Evolutionary conservation across 2,797 vertebrate species (phyloP), one percentile per base, ranked within the genome.

Genomic region (Furcifer pardalis): DNA sequence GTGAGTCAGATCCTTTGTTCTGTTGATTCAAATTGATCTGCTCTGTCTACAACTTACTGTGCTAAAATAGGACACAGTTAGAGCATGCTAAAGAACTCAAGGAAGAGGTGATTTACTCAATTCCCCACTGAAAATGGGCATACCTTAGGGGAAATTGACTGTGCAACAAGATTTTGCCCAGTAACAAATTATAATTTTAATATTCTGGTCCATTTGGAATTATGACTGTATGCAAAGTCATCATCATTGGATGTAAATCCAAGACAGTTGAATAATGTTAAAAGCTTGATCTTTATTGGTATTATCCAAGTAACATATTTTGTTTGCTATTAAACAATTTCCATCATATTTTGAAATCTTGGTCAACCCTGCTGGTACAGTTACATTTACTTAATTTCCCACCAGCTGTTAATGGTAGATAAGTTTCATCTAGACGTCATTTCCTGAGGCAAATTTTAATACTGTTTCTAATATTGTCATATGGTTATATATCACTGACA

Each of bases 361-460:
- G 40, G 6, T 30, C 19, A 84, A 40, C 21, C n/a, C 7, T 40
- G 72, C 42, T 56, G 6, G 60, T 75, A 37, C n/a, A 69, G 27
- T 76, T 44, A 44, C 44, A 52, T 74, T 65, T 82, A 63, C 32
- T 74, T 46, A 49, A 40, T 77, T 77, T 83, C 35, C 12, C 46
- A 83, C 73, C 63, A 83, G 46, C 62, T 83, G 73, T 56, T 77
- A 56, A 83, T 77, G n/a, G 63, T 68, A 83, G 62, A 75, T 83
- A 68, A 56, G 46, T 30, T 83, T 83, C 62, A 82, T 77, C 63
- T 42, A 21, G 42, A 23, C 44, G 40, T 71, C 35, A 56, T 77
- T 68, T 17, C 73, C n/a, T n/a, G 27, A 68, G 17, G 49, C 10
- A n/a, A 40, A n/a, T 40, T 56, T 56, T 83, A 66, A 66, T 27